Conservation (phyloP, 2,888 invertebrate genomes). For the Catotricha subobsoleta region DNA sequence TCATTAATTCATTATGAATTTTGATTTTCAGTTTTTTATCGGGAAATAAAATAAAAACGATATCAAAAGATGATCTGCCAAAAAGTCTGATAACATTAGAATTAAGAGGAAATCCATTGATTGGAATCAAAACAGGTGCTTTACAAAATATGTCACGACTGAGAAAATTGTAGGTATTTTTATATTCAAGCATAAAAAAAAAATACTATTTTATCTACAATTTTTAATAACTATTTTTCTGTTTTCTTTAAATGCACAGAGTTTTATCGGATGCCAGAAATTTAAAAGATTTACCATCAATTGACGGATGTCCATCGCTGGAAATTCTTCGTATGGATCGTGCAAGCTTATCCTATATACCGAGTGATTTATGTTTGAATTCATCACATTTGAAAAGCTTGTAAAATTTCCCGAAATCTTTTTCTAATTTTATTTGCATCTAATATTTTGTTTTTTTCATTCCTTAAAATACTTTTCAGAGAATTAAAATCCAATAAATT, state of each 20-base stretch:
- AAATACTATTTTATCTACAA: not conserved
- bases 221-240: not conserved
- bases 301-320: slow-evolving; percentile 61
- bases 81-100: slow-evolving; percentile 57
- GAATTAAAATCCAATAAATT: slow-evolving; percentile 74
- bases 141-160: slow-evolving; percentile 60
- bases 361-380: slow-evolving; percentile 53
- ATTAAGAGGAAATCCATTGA: slow-evolving; percentile 66
- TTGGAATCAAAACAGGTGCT: slow-evolving; percentile 47
- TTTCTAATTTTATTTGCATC: not conserved
- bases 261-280: slow-evolving; percentile 71
- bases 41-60: slow-evolving; percentile 61
- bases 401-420: slow-evolving; percentile 39
- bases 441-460: slow-evolving; percentile 11
- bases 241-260: slow-evolving; percentile 31
- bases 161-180: slow-evolving; percentile 53
- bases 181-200: not conserved
- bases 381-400: slow-evolving; percentile 65
- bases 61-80: slow-evolving; percentile 52
- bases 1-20: not conserved
- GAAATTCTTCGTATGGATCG: slow-evolving; percentile 69
- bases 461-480: slow-evolving; percentile 31
- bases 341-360: slow-evolving; percentile 54
- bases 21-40: slow-evolving; percentile 49
- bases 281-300: slow-evolving; percentile 60